These are phyloP conservation scores for Chamaea fasciata DNA, from an alignment of 2,113 vertebrate species.

Conservation along the genomic window DNA sequence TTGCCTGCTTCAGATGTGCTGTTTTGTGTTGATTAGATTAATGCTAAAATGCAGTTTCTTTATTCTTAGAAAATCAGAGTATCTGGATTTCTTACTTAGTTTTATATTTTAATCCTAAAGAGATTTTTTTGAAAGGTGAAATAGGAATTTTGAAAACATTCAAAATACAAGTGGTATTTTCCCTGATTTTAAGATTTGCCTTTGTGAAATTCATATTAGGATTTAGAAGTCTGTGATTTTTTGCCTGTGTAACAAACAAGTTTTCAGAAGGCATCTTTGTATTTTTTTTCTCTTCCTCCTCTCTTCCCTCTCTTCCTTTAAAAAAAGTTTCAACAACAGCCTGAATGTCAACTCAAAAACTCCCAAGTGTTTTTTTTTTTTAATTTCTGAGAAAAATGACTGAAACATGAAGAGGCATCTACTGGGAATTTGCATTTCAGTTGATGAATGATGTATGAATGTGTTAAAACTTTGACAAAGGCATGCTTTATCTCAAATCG, in stretches of 20 bases:
- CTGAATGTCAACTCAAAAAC: not conserved
- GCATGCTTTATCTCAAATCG: not conserved
- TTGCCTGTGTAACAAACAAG: not conserved
- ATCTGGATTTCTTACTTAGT: not conserved
- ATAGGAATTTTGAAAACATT: not conserved
- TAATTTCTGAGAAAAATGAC: not conserved
- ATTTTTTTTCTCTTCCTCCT: not conserved
- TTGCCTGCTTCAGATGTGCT: not conserved
- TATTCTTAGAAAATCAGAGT: not conserved
- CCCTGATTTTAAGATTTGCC: not conserved
- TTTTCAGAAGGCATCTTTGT: not conserved
- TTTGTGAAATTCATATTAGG: not conserved
- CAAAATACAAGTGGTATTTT: not conserved
- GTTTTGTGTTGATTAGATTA: not conserved
- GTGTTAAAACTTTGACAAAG: not conserved
- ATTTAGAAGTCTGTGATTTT: not conserved
- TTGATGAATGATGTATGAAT: not conserved
- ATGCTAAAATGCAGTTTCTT: not conserved
- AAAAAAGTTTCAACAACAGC: not conserved
- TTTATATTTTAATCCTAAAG: not conserved
- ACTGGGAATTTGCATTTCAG: not conserved
- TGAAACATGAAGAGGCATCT: not conserved
- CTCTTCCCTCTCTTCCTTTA: not conserved
- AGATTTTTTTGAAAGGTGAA: not conserved
- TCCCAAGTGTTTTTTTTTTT: not conserved